Evolutionary conservation across 2,888 invertebrate species (phyloP), one percentile per base, ranked within the genome.

Genomic region (Octonoba sinensis): DNA sequence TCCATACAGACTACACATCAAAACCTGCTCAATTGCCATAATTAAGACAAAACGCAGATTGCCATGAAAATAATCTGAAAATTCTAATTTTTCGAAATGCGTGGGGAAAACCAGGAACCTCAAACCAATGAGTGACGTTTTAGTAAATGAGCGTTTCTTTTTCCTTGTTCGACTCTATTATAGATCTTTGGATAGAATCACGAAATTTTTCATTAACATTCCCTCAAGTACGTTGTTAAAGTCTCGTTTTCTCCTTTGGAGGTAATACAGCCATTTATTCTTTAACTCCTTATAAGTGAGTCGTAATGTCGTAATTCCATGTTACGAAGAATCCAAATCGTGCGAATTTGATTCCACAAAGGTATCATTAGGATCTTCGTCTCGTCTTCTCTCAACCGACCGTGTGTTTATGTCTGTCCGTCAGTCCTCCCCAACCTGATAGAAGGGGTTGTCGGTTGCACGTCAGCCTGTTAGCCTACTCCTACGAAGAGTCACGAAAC

Each of bases 341-440:
- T 54, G 54, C 54, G 54, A 54, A 54, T 54, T 54, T 54, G 54
- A 54, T 54, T 54, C 15, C n/a, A 1, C 54, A 20, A 54, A 54
- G 18, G 13, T 54, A 20, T 54, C 20, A 54, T 54, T 54, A 54
- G 11, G 54, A 16, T 12, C 20, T 54, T 8, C 20, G 54, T 54
- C n/a, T n/a, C n/a, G 36, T 36, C 36, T 36, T 3, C 20, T 11
- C 11, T 11, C 20, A 54, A 54, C 54, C 13, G 54, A 20, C 54
- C 16, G n/a, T 54, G 54, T 54, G 54, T 54, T 13, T 54, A 54
- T 18, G 54, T 54, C 1, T 54, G 54, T 54, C 54, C 54, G 54
- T 54, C 4, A n/a, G 54, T 54, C 54, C 54, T 54, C 54, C 20
- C 54, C 36, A 16, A 54, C 54, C 20, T 54, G 54, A 54, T 54